These are phyloP conservation scores for Antedon mediterranea DNA, from an alignment of 53 echinoderm and acorn worm genomes.

Conservation along the genomic window DNA sequence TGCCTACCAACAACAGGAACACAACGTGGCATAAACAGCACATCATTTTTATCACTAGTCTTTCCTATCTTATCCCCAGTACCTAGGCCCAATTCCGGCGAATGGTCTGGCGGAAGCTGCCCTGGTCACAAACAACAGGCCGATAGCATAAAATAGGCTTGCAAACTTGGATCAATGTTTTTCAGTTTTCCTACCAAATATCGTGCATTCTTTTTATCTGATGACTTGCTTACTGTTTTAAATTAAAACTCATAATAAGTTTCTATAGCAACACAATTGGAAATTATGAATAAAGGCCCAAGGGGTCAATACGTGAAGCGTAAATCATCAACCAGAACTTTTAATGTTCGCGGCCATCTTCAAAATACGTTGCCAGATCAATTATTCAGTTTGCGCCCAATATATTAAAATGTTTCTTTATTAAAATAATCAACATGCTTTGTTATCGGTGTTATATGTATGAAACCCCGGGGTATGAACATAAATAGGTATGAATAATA, in stretches of 20 bases:
- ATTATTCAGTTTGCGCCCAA: not conserved
- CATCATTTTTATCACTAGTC: too few species aligned
- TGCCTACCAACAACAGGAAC: slow-evolving; percentile 55
- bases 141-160: not conserved
- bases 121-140: not conserved
- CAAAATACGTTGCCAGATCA: not conserved
- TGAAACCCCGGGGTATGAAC: too few species aligned
- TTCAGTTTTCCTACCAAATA: not conserved
- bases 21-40: slow-evolving; percentile 6
- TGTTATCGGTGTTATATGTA: too few species aligned
- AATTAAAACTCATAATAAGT: not conserved
- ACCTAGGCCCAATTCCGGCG: not conserved
- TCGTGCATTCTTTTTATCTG: not conserved
- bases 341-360: not conserved
- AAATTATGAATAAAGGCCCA: not conserved
- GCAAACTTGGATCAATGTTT: not conserved
- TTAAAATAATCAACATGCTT: too few species aligned
- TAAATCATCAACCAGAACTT: too few species aligned
- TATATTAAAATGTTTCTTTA: too few species aligned
- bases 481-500: too few species aligned
- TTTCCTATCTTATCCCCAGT: not conserved
- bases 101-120: not conserved
- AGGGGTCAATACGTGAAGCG: not conserved
- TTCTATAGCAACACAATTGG: not conserved
- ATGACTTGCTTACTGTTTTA: not conserved